Evolutionary conservation across 2,113 vertebrate species (phyloP).

Genomic region (Phocoena phocoena): DNA sequence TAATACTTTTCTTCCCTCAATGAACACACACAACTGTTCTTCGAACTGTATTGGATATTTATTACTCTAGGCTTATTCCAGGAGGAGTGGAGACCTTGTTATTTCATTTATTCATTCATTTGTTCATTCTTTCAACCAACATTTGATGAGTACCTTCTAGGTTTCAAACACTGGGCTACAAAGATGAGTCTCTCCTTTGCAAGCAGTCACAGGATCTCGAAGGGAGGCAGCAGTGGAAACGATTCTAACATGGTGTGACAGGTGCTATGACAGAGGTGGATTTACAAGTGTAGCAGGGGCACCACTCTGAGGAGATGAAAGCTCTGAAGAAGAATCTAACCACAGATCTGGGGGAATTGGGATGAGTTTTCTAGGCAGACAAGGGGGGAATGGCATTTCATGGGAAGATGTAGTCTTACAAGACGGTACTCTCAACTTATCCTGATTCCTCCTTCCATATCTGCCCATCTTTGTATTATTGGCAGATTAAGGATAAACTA

Average conservation of each 20-base stretch:
- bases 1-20: background rate
- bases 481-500: background rate
- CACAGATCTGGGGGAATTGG: background rate
- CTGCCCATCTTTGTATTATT: background rate
- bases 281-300: background rate
- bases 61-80: conserved; percentile 2
- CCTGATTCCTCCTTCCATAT: background rate
- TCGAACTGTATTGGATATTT: background rate
- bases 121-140: background rate
- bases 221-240: background rate
- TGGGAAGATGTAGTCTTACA: background rate
- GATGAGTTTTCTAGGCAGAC: background rate
- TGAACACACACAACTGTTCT: background rate
- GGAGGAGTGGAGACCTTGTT: background rate
- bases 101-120: background rate
- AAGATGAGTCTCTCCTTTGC: background rate
- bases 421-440: background rate
- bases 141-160: background rate
- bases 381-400: background rate
- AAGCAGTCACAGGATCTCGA: background rate
- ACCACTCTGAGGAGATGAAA: background rate
- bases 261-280: background rate
- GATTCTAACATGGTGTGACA: fast-evolving
- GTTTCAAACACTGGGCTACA: background rate
- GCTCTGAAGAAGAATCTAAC: background rate